Evolutionary conservation across 2,888 invertebrate species (phyloP).

Genomic region (Heliconius sara): DNA sequence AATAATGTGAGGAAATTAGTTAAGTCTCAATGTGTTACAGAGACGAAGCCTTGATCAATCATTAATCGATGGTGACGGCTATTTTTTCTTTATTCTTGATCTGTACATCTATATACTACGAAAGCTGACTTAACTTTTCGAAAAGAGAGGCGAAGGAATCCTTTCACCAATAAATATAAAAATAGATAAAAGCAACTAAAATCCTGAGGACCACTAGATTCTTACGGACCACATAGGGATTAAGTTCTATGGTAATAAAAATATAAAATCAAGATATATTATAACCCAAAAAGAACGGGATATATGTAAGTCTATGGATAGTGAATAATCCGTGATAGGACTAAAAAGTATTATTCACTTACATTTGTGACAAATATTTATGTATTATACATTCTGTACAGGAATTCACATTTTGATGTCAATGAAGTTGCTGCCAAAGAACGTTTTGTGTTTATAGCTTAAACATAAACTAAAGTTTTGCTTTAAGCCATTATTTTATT

Average conservation of each 20-base stretch:
- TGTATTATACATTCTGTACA: slow-evolving; percentile 20
- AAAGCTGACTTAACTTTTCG: not conserved
- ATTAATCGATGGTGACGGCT: not conserved
- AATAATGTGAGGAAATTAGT: not conserved
- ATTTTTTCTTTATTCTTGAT: too few species aligned
- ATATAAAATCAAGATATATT: not conserved
- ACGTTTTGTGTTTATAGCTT: slow-evolving; percentile 1
- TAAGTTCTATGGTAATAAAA: too few species aligned
- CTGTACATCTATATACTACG: not conserved
- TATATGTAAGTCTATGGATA: not conserved
- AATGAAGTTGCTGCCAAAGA: slow-evolving; percentile 17
- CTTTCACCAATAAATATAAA: too few species aligned
- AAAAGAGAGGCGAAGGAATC: not conserved
- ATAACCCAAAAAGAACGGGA: not conserved
- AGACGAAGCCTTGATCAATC: not conserved
- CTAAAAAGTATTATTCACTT: not conserved
- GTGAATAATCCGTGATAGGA: not conserved
- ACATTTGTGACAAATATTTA: too few species aligned
- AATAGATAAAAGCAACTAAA: too few species aligned
- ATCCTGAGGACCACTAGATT: too few species aligned
- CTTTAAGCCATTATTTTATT: not conserved
- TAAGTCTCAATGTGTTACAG: not conserved
- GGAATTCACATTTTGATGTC: slow-evolving; percentile 14
- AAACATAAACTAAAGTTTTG: slow-evolving; percentile 8
- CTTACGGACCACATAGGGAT: too few species aligned